Base-by-base conservation (phyloP, 2,113 vertebrate species). In the Microcebus lehilahytsara region DNA sequence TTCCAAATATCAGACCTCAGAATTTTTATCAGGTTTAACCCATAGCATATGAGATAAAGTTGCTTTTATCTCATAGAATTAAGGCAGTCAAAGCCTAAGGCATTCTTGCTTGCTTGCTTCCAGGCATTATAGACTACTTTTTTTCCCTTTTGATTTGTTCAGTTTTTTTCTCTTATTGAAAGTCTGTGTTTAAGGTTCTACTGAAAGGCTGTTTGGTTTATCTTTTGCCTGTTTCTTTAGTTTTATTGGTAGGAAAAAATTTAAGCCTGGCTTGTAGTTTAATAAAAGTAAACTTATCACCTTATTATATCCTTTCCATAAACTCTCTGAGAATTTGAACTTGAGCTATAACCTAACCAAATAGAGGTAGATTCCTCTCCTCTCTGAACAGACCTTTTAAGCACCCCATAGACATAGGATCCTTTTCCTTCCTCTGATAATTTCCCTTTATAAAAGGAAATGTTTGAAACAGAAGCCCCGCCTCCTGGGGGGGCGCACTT, bases 211-310 rank as follows among this genome's bases (percentile, higher is more conserved):
- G 17, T 80, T 86, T 78, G 77, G 40, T 85, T 3, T 97, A 86
- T 96, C 87, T 92, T 96, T 96, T 93, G 77, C 77, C 84, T 86
- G 19, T 80, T 92, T 94, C 49, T 89, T 95, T 12, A 49, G 4
- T 95, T 94, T 97, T 85, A 81, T 81, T 69, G 60, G 89, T 72
- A 42, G 51, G 9, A n/a, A 66, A 91, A 89, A 40, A 23, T 53
- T 94, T 97, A 95, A 88, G 85, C 53, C 66, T 51, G n/a, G 46
- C n/a, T 60, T 92, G 17, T 81, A 81, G 64, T 88, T 97, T 94
- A 85, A 87, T 92, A 90, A 86, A 91, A 96, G 58, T 95, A n/a
- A 97, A 94, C 60, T 93, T 89, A 62, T 96, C 85, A 90, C 91
- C 89, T 93, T 89, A 90, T 85, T 94, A 69, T 95, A 74, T 79